phyloP scores from a whole-genome alignment of 2,888 invertebrate genomes.

The Kryphioiulus occultus region DNA sequence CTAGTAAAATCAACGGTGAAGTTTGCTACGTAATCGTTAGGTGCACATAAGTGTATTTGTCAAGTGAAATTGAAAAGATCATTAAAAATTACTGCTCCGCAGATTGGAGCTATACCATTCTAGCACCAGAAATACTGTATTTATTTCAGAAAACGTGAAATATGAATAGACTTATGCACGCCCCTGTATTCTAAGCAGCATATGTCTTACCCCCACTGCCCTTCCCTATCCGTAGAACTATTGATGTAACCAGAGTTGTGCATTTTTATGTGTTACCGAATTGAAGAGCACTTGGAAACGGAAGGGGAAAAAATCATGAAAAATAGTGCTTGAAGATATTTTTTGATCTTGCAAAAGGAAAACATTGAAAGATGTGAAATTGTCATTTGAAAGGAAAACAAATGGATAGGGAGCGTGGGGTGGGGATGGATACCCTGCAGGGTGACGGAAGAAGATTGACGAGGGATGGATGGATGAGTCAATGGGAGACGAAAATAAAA shows the following conservation, averaged over 20 bases:
- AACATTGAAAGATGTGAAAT: constrained; percentile 39
- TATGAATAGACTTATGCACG: not conserved
- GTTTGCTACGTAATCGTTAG: not conserved
- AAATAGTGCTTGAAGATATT: constrained; percentile 35
- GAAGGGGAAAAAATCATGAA: constrained; percentile 22
- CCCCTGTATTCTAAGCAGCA: not conserved
- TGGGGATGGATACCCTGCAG: not conserved
- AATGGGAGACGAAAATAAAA: constrained; percentile 33
- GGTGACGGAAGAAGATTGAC: constrained; percentile 40
- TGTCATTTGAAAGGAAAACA: constrained; percentile 40
- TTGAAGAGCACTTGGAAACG: constrained; percentile 24
- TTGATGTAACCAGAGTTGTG: constrained; percentile 7
- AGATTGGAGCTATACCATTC: too few relatives aligned
- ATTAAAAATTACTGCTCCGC: too few relatives aligned
- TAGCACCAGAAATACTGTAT: too few relatives aligned
- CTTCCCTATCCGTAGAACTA: not conserved
- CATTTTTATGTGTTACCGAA: constrained; percentile 21
- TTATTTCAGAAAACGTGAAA: not conserved
- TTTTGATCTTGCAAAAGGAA: constrained; percentile 12
- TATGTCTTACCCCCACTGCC: not conserved
- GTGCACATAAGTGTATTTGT: not conserved
- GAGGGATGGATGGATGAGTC: constrained; percentile 40
- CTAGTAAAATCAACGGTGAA: not conserved
- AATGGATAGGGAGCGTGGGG: not conserved
- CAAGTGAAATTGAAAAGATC: not conserved